These are phyloP conservation scores for Morone chrysops DNA, from an alignment of 2,113 vertebrate genomes.

Conservation along the genomic window DNA sequence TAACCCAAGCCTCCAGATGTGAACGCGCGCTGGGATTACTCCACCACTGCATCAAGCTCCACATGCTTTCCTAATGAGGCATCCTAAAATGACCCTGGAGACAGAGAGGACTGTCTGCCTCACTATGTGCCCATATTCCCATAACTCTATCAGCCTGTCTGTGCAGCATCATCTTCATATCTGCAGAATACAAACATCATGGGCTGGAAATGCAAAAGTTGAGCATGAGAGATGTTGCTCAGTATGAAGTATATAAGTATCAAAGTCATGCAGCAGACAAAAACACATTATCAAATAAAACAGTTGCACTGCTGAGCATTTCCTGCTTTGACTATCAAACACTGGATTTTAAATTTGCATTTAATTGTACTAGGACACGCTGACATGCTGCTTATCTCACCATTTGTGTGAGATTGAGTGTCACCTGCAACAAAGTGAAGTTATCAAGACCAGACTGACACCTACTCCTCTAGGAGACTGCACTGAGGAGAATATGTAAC, in stretches of 20 bases:
- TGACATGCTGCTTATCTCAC: no score
- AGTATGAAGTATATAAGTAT: not conserved
- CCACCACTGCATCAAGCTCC: conserved; percentile 76
- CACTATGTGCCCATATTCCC: conserved; percentile 49
- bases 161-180: conserved; percentile 24
- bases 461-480: not conserved
- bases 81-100: conserved; percentile 80
- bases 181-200: not conserved
- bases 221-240: not conserved
- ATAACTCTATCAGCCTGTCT: conserved; percentile 37
- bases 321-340: conserved; percentile 3
- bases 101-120: conserved; percentile 63
- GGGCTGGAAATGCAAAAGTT: not conserved
- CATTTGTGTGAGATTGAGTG: not conserved
- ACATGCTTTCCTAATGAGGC: conserved; percentile 82
- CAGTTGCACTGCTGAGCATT: not conserved
- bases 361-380: not conserved
- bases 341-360: not conserved
- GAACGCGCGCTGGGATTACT: conserved; percentile 80
- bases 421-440: conserved; percentile 43
- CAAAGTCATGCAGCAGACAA: conserved; percentile 1
- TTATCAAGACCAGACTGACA: conserved; percentile 29
- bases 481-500: not conserved
- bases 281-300: not conserved
- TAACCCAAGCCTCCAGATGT: conserved; percentile 86